phyloP scores from a whole-genome alignment of 2,888 invertebrate genomes.

The Hypselothyrea guttata region DNA sequence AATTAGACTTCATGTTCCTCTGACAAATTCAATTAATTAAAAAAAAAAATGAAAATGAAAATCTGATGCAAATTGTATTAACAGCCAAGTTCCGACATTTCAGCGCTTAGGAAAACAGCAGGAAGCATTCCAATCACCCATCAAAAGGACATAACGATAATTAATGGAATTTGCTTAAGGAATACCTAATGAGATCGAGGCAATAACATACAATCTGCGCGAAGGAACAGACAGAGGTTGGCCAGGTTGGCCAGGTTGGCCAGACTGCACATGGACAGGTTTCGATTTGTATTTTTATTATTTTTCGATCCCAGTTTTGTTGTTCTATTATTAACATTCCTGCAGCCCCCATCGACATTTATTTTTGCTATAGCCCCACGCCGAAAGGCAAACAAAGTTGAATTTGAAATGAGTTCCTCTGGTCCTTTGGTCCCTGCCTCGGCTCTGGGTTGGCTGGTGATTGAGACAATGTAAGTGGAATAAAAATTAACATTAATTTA shows the following conservation, averaged over 20 bases:
- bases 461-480: constrained; percentile 59
- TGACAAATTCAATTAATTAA: constrained; percentile 23
- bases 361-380: constrained; percentile 1
- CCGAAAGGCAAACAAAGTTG: constrained; percentile 47
- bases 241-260: background rate
- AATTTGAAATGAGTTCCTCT: constrained; percentile 39
- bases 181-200: constrained; percentile 78
- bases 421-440: constrained; percentile 18
- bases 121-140: constrained; percentile 57
- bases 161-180: constrained; percentile 81
- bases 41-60: constrained; percentile 27
- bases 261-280: constrained; percentile 8
- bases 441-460: constrained; percentile 13
- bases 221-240: constrained; percentile 16
- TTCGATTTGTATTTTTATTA: constrained; percentile 63
- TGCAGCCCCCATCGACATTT: constrained; percentile 34
- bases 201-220: background rate
- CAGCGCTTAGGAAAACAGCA: constrained; percentile 38
- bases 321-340: constrained; percentile 56
- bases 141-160: constrained; percentile 81
- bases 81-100: constrained; percentile 35
- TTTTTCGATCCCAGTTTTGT: constrained; percentile 69
- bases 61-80: constrained; percentile 54
- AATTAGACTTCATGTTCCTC: constrained; percentile 19
- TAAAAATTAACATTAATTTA: constrained; percentile 78